Conservation (phyloP, 2,888 invertebrate genomes). For the Colletes collaris region DNA sequence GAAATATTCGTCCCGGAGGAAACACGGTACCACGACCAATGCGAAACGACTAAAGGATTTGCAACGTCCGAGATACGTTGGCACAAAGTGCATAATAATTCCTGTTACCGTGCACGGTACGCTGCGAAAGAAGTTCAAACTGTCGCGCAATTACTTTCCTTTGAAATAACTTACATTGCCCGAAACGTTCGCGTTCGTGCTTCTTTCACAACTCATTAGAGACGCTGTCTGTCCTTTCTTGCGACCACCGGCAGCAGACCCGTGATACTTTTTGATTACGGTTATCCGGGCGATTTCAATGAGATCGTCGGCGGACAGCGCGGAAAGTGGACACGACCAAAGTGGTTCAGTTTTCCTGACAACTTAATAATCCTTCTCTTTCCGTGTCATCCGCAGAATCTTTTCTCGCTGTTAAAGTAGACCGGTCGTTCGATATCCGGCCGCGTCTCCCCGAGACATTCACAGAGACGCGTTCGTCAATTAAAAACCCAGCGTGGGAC, state of each 20-base stretch:
- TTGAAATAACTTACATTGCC: slow-evolving; percentile 3
- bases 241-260: neutral
- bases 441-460: slow-evolving; percentile 28
- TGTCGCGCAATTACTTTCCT: neutral
- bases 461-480: slow-evolving; percentile 31
- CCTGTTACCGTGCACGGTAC: no score
- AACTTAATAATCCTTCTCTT: slow-evolving; percentile 67
- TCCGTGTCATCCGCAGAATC: slow-evolving; percentile 65
- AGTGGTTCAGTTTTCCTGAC: slow-evolving; percentile 51
- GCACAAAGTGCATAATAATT: no score
- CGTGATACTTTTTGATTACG: slow-evolving; percentile 55
- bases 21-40: no score
- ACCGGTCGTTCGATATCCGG: slow-evolving; percentile 40
- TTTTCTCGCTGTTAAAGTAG: slow-evolving; percentile 50
- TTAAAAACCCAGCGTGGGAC: slow-evolving; percentile 22
- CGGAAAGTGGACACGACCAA: slow-evolving; percentile 55
- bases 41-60: no score
- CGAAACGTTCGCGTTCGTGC: slow-evolving; percentile 1
- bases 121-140: no score
- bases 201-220: slow-evolving; percentile 6
- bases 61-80: no score
- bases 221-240: slow-evolving; percentile 17
- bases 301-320: slow-evolving; percentile 53
- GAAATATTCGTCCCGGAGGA: no score
- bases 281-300: slow-evolving; percentile 40